These are phyloP conservation scores for Odobenus rosmarus DNA, from an alignment of 2,113 vertebrate species.

Conservation along the genomic window DNA sequence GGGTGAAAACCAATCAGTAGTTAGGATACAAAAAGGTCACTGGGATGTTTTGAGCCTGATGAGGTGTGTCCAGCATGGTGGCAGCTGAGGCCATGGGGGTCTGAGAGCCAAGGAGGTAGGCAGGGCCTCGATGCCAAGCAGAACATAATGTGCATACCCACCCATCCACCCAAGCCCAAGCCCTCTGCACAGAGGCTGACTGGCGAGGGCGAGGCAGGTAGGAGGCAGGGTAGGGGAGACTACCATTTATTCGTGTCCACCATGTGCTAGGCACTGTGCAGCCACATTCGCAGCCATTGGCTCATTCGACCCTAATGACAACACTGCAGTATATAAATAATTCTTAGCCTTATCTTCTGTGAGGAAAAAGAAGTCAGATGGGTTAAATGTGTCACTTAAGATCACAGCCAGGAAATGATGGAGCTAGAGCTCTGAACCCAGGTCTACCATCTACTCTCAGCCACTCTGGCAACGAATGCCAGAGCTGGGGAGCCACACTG, in stretches of 20 bases:
- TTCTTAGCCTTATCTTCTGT: background rate
- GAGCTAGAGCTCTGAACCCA: background rate
- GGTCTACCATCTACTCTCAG: background rate
- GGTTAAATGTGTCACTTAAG: background rate
- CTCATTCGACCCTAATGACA: fast-evolving
- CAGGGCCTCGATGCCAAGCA: background rate
- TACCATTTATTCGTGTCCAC: fast-evolving
- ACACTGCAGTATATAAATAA: background rate
- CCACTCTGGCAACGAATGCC: background rate
- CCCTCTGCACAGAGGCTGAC: background rate
- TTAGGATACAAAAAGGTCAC: background rate
- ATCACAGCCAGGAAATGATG: background rate
- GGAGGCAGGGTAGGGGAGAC: background rate
- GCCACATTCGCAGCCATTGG: background rate
- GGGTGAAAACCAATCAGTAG: background rate
- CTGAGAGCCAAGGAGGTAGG: background rate
- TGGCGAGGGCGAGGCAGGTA: background rate
- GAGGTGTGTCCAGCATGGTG: background rate
- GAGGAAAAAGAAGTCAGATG: background rate
- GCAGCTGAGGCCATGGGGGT: background rate
- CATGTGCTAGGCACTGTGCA: background rate
- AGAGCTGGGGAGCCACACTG: fast-evolving
- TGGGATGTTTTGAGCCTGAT: background rate
- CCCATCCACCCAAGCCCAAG: background rate
- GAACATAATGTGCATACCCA: background rate